Evolutionary conservation across 2,797 vertebrate genomes (phyloP), one percentile per base, ranked within the genome.

Genomic region (Pygocentrus nattereri): DNA sequence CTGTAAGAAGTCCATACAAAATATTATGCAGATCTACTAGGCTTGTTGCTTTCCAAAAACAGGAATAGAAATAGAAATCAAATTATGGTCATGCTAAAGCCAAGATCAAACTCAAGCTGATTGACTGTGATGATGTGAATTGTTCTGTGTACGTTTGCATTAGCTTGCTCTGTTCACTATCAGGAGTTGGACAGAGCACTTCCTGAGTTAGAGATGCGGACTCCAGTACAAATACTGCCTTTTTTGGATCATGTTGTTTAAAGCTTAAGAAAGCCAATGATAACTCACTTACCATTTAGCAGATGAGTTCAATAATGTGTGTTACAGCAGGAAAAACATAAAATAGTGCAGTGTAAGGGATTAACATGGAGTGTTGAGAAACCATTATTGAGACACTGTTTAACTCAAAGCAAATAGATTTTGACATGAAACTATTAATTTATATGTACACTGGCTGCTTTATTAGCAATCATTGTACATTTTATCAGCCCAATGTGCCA

Each of bases 11-110:
- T 67, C 64, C 34, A 67, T 76, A n/a, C 25, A 76, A 76, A 76
- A 76, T 61, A 62, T 76, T 47, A 30, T 76, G 74, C 74, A 62
- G 74, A 76, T 25, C n/a, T 8, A 30, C 4, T 62, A 27, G 19
- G 38, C 58, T 25, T 34, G 18, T 19, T 61, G n/a, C 74, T 62
- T 41, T 64, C 74, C 59, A 64, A 49, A 75, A 38, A 23, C 27
- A 44, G 19, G n/a, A 76, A 76, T 50, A 61, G 27, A 61, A 76
- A 27, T 15, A 47, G 23, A 76, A 59, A 31, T 61, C 52, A 58
- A 58, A 59, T 58, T 75, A 69, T 23, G 23, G 34, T 68, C 11
- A 41, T 47, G 67, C 11, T 5, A 68, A 64, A 19, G 64, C 34
- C 34, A 41, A 41, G 31, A 67, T 41, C 34, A 34, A 38, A 21